These are phyloP conservation scores for Dryobotodes eremita DNA, from an alignment of 2,888 invertebrate genomes.

Conservation along the genomic window DNA sequence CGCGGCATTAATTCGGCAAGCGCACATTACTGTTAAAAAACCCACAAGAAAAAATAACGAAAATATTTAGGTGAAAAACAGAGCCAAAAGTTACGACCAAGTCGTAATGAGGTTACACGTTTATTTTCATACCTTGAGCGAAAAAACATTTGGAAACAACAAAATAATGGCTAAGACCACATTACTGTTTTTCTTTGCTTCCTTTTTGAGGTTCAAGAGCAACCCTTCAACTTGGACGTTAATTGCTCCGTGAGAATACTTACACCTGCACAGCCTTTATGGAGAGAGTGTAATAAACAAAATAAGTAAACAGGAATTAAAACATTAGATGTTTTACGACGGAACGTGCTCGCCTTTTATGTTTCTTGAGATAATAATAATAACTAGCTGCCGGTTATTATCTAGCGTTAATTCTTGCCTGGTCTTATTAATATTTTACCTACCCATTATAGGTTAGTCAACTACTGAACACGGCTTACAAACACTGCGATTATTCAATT, in stretches of 20 bases:
- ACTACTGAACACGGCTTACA: slow-evolving; percentile 15
- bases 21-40: slow-evolving; percentile 45
- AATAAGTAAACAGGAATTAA: slow-evolving; percentile 81
- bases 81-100: slow-evolving; percentile 58
- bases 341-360: slow-evolving; percentile 66
- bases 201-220: slow-evolving; percentile 83
- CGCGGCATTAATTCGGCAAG: slow-evolving; percentile 78
- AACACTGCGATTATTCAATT: slow-evolving; percentile 38
- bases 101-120: slow-evolving; percentile 63
- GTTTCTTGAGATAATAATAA: slow-evolving; percentile 55
- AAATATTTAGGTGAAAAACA: slow-evolving; percentile 58
- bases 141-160: slow-evolving; percentile 72
- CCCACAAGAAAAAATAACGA: slow-evolving; percentile 52
- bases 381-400: slow-evolving; percentile 45
- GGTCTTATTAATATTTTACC: slow-evolving; percentile 26
- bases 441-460: slow-evolving; percentile 22
- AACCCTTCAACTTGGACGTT: slow-evolving; percentile 86
- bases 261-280: slow-evolving; percentile 81
- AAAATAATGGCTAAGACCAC: slow-evolving; percentile 77
- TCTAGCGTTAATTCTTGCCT: slow-evolving; percentile 37
- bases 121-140: slow-evolving; percentile 63
- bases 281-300: slow-evolving; percentile 80
- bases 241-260: slow-evolving; percentile 88
- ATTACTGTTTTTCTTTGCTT: slow-evolving; percentile 79
- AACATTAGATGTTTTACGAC: slow-evolving; percentile 73